phyloP scores from a whole-genome alignment of 2,797 vertebrate species.

The Alosa sapidissima region DNA sequence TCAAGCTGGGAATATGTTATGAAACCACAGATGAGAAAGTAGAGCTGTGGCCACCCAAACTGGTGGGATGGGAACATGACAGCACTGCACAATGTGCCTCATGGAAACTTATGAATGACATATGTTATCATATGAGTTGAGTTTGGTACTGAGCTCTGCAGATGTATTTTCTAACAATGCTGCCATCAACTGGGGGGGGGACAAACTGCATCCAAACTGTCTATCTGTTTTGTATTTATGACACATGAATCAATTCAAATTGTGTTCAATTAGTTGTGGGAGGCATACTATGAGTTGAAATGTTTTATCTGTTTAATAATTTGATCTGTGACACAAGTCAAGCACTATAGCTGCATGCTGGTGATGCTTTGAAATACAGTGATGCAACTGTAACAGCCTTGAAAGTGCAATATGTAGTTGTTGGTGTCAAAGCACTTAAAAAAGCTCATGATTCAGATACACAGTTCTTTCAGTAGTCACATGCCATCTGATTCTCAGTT shows the following conservation, averaged over 20 bases:
- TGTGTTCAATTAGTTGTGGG: neutral
- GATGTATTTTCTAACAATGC: conserved; percentile 19
- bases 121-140: neutral
- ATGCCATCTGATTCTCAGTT: too few relatives aligned
- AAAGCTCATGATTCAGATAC: neutral
- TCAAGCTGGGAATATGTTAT: conserved; percentile 28
- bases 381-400: neutral
- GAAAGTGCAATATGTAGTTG: neutral
- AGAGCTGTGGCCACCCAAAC: neutral
- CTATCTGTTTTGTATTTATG: neutral
- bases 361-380: neutral
- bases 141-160: neutral
- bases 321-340: neutral
- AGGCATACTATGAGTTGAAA: neutral
- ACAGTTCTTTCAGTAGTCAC: too few relatives aligned
- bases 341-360: neutral
- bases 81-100: conserved; percentile 12
- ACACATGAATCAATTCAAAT: neutral
- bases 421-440: neutral
- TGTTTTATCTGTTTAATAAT: neutral
- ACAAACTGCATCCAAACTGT: neutral
- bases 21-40: neutral
- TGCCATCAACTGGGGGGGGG: conserved; percentile 30
- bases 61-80: neutral
- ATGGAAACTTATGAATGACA: conserved; percentile 20